phyloP scores from a whole-genome alignment of 1,140 invertebrate genomes.

The Drosophila punjabiensis region DNA sequence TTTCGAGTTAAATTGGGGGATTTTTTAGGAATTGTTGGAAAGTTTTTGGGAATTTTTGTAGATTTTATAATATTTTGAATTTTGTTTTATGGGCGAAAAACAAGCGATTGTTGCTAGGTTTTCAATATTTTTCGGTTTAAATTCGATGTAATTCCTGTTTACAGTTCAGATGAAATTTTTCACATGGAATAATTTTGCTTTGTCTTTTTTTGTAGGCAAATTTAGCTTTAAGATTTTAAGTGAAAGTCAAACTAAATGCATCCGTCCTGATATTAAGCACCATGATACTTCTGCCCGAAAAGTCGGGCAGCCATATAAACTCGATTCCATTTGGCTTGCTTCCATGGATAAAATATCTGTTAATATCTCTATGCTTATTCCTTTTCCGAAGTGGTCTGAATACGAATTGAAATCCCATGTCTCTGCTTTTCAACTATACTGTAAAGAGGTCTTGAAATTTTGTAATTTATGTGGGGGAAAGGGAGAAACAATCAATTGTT shows the following conservation, averaged over 20 bases:
- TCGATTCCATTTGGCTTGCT: conserved; percentile 13
- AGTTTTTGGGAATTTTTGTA: background rate
- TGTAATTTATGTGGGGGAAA: background rate
- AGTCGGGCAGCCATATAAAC: conserved; percentile 9
- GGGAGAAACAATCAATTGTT: conserved; percentile 5
- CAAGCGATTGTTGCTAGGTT: conserved; percentile 10
- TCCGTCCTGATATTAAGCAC: conserved; percentile 9
- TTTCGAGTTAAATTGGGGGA: background rate
- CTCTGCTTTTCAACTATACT: conserved; percentile 16
- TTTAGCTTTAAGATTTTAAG: background rate
- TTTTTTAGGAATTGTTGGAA: background rate
- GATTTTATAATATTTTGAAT: background rate
- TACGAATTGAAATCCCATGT: conserved; percentile 15
- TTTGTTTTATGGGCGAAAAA: background rate
- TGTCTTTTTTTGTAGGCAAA: background rate
- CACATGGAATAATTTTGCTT: background rate
- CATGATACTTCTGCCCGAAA: conserved; percentile 6
- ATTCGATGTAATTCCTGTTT: conserved; percentile 10
- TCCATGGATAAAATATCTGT: background rate
- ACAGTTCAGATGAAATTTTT: conserved; percentile 13
- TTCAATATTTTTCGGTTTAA: background rate
- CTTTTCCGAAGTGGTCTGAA: conserved; percentile 2
- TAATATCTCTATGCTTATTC: background rate
- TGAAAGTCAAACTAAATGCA: conserved; percentile 8
- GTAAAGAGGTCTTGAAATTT: conserved; percentile 7